phyloP scores from a whole-genome alignment of 2,888 invertebrate species.

The Deilephila porcellus region DNA sequence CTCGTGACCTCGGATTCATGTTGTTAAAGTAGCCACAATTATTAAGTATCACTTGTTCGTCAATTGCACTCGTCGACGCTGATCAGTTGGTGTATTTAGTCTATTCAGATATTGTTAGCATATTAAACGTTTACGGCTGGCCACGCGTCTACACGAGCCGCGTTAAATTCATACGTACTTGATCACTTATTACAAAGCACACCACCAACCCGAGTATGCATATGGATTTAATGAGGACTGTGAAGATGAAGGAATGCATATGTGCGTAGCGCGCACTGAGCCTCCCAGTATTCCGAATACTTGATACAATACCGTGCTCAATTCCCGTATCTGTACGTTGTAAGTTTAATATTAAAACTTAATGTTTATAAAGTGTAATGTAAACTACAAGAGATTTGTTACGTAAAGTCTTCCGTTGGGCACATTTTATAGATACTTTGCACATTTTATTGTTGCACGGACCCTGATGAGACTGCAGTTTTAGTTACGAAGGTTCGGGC shows the following conservation, averaged over 20 bases:
- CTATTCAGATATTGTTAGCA: slow-evolving; percentile 63
- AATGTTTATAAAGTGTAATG: slow-evolving; percentile 72
- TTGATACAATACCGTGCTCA: slow-evolving; percentile 76
- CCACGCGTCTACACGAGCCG: slow-evolving; percentile 47
- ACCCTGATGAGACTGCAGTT: slow-evolving; percentile 55
- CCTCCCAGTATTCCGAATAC: slow-evolving; percentile 71
- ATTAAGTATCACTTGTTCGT: slow-evolving; percentile 83
- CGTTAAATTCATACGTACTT: slow-evolving; percentile 55
- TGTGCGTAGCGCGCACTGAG: slow-evolving; percentile 1
- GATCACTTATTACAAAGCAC: slow-evolving; percentile 40
- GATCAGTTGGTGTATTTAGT: slow-evolving; percentile 73
- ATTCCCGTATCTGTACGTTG: slow-evolving; percentile 81
- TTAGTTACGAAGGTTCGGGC: slow-evolving; percentile 58
- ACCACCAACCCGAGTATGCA: slow-evolving; percentile 28
- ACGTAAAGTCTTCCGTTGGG: slow-evolving; percentile 88
- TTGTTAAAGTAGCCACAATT: slow-evolving; percentile 81
- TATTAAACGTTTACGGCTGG: slow-evolving; percentile 58
- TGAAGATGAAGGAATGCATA: neutral
- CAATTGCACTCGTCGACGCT: slow-evolving; percentile 82
- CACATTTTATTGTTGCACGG: slow-evolving; percentile 77
- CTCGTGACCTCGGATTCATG: slow-evolving; percentile 73
- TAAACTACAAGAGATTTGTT: slow-evolving; percentile 93
- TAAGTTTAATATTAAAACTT: slow-evolving; percentile 77
- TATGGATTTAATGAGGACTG: slow-evolving; percentile 30
- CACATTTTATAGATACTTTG: slow-evolving; percentile 79